phyloP scores from a whole-genome alignment of 2,113 vertebrate species.

The Eclectus roratus region DNA sequence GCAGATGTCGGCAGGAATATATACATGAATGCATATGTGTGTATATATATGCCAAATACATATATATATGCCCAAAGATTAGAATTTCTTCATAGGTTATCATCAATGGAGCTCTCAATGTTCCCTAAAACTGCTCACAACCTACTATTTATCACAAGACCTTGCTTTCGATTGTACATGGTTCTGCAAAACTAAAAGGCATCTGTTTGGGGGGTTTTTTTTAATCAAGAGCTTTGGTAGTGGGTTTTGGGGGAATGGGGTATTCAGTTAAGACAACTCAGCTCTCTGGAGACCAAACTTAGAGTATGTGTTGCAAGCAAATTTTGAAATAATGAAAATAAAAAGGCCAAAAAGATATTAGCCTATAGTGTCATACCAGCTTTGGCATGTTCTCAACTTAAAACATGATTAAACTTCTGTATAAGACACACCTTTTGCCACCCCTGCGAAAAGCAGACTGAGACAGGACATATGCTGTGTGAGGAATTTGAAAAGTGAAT shows the following conservation, averaged over 20 bases:
- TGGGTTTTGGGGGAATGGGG: not conserved
- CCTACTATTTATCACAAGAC: not conserved
- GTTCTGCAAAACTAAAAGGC: not conserved
- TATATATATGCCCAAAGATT: not conserved
- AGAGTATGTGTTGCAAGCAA: not conserved
- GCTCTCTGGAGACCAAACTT: not conserved
- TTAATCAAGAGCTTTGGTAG: not conserved
- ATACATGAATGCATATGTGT: not conserved
- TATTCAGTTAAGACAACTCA: not conserved
- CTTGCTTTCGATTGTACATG: not conserved
- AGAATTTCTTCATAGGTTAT: not conserved
- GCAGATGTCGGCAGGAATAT: not conserved
- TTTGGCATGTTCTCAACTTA: not conserved
- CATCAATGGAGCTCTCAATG: not conserved
- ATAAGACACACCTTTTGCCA: not conserved
- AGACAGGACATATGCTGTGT: not conserved
- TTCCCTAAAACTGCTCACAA: not conserved
- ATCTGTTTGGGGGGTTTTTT: not conserved
- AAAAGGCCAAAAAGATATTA: not conserved
- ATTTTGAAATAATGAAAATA: not conserved
- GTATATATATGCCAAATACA: not conserved
- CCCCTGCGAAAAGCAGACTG: not conserved
- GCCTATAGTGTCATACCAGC: not conserved
- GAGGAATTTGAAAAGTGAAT: not conserved
- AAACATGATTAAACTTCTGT: fast-evolving